A percentile compares a stretch with the other conserved stretches of the same genome.
Conservation (phyloP, 2,888 invertebrate species). For the Erpobdella octoculata region DNA sequence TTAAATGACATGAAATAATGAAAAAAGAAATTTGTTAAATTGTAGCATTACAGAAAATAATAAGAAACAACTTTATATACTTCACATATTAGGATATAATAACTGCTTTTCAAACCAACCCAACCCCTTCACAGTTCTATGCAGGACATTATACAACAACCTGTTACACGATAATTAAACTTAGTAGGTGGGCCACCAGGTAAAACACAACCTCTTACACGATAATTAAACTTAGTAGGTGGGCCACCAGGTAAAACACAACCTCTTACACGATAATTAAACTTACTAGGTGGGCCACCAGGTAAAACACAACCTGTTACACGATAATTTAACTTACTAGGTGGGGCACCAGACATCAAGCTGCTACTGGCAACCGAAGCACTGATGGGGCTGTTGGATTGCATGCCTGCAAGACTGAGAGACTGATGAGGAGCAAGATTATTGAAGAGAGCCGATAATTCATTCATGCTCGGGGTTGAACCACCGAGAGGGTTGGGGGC, state of each 20-base stretch:
- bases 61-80: no score
- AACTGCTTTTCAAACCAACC: no score
- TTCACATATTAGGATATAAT: no score
- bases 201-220: not conserved
- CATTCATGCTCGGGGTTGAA: slow-evolving; percentile 28
- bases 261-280: not conserved
- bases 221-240: not conserved
- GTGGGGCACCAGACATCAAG: slow-evolving; percentile 14
- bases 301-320: not conserved
- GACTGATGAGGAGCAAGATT: slow-evolving; percentile 22
- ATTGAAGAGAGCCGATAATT: slow-evolving; percentile 23
- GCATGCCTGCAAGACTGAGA: slow-evolving; percentile 13
- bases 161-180: no score
- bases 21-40: no score
- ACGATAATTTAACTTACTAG: not conserved
- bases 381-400: slow-evolving; percentile 19
- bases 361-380: slow-evolving; percentile 7
- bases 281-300: not conserved
- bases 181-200: no score
- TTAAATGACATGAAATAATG: no score
- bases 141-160: no score
- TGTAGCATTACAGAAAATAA: no score
- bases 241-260: not conserved
- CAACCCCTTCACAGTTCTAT: no score
- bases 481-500: slow-evolving; percentile 27